A percentile compares a stretch with the other conserved stretches of the same genome.
Conservation (phyloP, 2,797 vertebrate species). For the Platalea minor region DNA sequence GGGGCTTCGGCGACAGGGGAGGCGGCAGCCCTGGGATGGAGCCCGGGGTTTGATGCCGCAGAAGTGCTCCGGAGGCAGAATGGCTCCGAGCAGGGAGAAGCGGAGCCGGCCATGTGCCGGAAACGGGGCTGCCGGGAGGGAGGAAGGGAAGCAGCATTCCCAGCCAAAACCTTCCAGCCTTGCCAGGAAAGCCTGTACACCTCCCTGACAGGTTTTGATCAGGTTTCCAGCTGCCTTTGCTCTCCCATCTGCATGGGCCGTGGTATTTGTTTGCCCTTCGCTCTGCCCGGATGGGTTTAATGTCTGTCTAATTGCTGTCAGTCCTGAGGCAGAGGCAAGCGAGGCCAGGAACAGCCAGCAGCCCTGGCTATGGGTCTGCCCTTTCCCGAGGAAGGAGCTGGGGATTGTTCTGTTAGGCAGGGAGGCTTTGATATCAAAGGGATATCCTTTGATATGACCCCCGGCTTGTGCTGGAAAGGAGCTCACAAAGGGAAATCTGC, state of each 20-base stretch:
- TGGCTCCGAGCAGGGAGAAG: background rate
- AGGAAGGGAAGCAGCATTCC: background rate
- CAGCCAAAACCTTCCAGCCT: background rate
- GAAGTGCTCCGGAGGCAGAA: background rate
- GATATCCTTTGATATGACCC: background rate
- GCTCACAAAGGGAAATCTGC: background rate
- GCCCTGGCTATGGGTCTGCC: background rate
- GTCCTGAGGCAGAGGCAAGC: background rate
- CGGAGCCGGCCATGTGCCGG: background rate
- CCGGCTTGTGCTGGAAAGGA: background rate
- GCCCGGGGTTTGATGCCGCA: background rate
- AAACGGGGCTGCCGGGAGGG: background rate
- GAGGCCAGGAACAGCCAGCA: background rate
- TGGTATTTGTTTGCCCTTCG: background rate
- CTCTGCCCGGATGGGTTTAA: background rate
- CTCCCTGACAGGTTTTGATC: background rate
- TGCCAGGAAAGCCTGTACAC: background rate
- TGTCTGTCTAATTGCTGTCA: background rate
- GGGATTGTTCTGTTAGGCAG: background rate
- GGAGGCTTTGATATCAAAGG: background rate
- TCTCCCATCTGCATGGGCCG: accelerated
- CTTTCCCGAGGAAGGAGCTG: background rate
- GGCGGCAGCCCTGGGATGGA: background rate
- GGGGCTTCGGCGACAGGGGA: background rate
- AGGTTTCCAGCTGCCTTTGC: background rate